Evolutionary conservation across 2,113 vertebrate genomes (phyloP).

Genomic region (Rhinopomastus cyanomelas): DNA sequence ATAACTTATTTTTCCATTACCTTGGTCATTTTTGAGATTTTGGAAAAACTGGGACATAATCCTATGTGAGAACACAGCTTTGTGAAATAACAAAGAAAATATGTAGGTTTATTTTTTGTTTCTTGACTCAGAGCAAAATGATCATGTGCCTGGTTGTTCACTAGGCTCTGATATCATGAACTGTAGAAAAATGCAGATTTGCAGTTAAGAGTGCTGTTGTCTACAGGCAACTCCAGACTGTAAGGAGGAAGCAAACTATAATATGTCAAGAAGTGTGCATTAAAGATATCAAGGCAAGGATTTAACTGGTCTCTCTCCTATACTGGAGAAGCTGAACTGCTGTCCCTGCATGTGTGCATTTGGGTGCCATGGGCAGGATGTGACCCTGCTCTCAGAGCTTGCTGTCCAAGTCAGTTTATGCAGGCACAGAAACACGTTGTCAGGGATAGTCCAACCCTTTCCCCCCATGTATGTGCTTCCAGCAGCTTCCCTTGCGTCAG

Average conservation of each 20-base stretch:
- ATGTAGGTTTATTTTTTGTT: not conserved
- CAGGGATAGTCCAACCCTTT: not conserved
- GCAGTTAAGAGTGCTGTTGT: not conserved
- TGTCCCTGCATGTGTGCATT: rapidly evolving
- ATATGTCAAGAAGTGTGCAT: not conserved
- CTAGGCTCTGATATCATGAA: not conserved
- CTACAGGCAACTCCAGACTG: not conserved
- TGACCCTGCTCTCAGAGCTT: not conserved
- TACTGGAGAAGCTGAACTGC: not conserved
- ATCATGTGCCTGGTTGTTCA: not conserved
- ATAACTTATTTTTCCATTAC: not conserved
- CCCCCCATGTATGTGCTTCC: not conserved
- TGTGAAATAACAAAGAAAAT: not conserved
- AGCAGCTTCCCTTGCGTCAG: not conserved
- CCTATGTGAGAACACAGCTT: not conserved
- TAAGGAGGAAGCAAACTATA: not conserved
- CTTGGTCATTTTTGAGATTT: not conserved
- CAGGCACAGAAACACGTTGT: rapidly evolving
- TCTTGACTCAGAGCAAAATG: not conserved
- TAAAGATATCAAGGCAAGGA: not conserved
- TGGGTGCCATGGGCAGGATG: not conserved
- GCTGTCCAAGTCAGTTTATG: not conserved
- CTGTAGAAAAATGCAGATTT: not conserved
- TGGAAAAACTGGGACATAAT: not conserved
- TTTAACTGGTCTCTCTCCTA: not conserved